Percentiles rank a stretch among this genome's conserved stretches.
Conservation (phyloP, 2,797 vertebrate species). For the Channa striata region DNA sequence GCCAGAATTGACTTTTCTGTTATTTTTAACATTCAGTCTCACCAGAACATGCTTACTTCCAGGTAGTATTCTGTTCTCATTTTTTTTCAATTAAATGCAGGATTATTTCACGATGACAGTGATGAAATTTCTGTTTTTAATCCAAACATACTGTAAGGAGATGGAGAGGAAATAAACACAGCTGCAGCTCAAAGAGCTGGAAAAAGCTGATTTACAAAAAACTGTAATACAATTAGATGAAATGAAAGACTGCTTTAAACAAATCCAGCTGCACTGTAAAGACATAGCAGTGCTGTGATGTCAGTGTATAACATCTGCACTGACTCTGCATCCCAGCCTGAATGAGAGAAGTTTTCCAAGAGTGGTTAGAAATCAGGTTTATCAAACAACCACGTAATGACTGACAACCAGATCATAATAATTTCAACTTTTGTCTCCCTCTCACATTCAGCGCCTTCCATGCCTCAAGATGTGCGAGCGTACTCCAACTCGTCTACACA, state of each 20-base stretch:
- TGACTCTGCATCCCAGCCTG: conserved; percentile 23
- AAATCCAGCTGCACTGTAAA: conserved; percentile 64
- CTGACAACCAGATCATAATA: not conserved
- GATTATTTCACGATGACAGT: conserved; percentile 15
- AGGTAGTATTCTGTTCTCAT: not conserved
- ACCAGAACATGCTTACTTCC: not conserved
- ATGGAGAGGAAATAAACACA: conserved; percentile 61
- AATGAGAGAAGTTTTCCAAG: conserved; percentile 38
- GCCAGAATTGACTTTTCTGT: not conserved
- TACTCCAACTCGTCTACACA: conserved; percentile 96
- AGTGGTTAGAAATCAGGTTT: conserved; percentile 20
- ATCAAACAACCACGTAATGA: conserved; percentile 1
- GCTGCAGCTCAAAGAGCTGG: conserved; percentile 57
- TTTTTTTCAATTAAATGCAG: not conserved
- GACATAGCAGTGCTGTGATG: conserved; percentile 41
- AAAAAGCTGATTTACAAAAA: conserved; percentile 49
- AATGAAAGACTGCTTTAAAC: conserved; percentile 54
- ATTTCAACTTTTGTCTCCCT: not conserved
- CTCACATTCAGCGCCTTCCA: conserved; percentile 88
- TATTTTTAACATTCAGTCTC: not conserved
- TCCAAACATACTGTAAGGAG: conserved; percentile 33
- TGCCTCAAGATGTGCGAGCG: conserved; percentile 93
- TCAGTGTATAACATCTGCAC: conserved; percentile 56
- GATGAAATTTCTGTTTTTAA: conserved; percentile 33
- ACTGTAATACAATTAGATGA: conserved; percentile 51